These are phyloP conservation scores for Syrrhaptes paradoxus DNA, from an alignment of 2,113 vertebrate species.

Conservation along the genomic window DNA sequence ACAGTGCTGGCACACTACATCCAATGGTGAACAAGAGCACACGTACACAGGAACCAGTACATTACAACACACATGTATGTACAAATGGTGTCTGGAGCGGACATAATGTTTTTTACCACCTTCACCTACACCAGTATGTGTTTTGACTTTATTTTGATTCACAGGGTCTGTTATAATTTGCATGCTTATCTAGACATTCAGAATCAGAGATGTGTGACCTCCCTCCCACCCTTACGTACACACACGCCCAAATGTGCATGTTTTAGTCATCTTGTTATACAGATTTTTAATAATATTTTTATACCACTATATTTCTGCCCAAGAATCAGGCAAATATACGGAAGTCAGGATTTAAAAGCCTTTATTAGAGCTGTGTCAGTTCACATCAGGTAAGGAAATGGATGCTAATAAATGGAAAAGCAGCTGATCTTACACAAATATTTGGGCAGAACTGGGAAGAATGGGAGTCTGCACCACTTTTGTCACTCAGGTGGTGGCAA, in stretches of 20 bases:
- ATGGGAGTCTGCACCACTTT: not conserved
- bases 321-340: not conserved
- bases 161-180: not conserved
- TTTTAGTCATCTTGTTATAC: not conserved
- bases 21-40: not conserved
- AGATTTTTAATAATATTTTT: not conserved
- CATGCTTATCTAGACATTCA: not conserved
- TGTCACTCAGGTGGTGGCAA: not conserved
- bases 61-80: not conserved
- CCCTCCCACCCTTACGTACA: not conserved
- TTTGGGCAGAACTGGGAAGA: not conserved
- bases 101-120: not conserved
- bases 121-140: not conserved
- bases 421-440: not conserved
- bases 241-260: not conserved
- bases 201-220: not conserved
- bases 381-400: not conserved
- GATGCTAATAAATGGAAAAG: not conserved
- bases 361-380: not conserved
- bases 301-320: not conserved
- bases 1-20: not conserved
- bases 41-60: not conserved
- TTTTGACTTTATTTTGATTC: not conserved
- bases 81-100: slow-evolving; percentile 16
- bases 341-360: not conserved